phyloP scores from a whole-genome alignment of 2,797 vertebrate genomes.

The Prunella strophiata region DNA sequence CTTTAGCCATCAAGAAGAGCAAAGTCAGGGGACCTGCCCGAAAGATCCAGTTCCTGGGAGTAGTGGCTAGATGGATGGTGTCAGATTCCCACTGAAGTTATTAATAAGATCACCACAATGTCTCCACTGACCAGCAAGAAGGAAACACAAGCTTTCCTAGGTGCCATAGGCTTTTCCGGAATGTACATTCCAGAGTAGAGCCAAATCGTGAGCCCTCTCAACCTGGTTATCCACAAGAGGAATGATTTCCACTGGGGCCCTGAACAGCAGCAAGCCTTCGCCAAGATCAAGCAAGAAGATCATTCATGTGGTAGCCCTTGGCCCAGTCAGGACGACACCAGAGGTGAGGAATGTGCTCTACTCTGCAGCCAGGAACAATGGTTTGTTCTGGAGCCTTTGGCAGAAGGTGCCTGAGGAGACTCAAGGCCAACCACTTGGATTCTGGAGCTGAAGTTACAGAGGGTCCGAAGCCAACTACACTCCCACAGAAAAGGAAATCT shows the following conservation, averaged over 20 bases:
- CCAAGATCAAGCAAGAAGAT: neutral
- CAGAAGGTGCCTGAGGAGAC: neutral
- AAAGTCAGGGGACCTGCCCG: neutral
- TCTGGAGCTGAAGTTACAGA: neutral
- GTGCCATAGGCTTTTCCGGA: rapidly evolving
- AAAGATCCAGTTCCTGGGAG: neutral
- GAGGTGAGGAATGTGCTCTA: neutral
- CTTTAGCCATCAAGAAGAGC: neutral
- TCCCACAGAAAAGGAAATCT: neutral
- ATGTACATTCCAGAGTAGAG: neutral
- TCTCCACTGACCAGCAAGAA: neutral
- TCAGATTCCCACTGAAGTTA: neutral
- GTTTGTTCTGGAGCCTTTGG: neutral
- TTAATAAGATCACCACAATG: neutral
- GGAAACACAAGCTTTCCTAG: neutral
- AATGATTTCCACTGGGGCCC: neutral
- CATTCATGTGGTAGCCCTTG: rapidly evolving
- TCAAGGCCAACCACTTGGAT: neutral
- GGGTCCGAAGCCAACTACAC: neutral
- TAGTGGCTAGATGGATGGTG: neutral
- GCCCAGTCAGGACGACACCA: neutral
- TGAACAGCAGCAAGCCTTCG: neutral
- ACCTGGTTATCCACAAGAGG: neutral
- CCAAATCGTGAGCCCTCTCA: neutral
- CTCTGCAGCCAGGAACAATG: neutral